Percentiles rank a stretch among this genome's conserved stretches.
Conservation (phyloP, 2,797 vertebrate species). For the Garrulus glandarius region DNA sequence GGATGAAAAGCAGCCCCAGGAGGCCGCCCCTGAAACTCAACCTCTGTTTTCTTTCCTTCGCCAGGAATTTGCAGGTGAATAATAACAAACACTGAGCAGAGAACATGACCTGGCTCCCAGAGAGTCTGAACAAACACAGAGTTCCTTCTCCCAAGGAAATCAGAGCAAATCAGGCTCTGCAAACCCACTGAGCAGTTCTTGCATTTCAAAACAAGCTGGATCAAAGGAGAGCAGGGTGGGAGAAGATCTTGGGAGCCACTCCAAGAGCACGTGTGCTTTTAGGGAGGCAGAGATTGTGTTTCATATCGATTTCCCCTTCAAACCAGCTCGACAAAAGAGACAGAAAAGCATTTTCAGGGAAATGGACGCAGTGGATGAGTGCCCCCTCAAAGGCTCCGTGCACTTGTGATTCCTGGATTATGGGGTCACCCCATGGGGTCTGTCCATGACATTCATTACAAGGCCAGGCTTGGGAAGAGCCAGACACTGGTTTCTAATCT, state of each 20-base stretch:
- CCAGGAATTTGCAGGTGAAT: slow-evolving; percentile 51
- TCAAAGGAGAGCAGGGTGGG: background rate
- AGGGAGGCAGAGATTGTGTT: background rate
- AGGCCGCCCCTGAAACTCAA: slow-evolving; percentile 10
- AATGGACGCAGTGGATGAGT: background rate
- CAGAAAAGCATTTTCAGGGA: background rate
- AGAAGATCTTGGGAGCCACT: background rate
- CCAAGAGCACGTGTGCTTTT: background rate
- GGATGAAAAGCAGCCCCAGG: slow-evolving; percentile 4
- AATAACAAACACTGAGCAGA: slow-evolving; percentile 25
- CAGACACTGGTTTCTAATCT: background rate
- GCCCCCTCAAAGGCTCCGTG: background rate
- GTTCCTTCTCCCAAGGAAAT: background rate
- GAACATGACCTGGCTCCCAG: background rate
- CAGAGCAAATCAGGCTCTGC: background rate
- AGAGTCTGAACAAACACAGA: background rate
- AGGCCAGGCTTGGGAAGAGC: background rate
- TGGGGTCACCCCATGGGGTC: background rate
- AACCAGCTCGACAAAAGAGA: background rate
- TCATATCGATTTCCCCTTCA: background rate
- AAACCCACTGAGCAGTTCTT: background rate
- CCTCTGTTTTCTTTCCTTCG: slow-evolving; percentile 33
- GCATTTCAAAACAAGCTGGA: background rate
- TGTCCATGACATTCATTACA: background rate
- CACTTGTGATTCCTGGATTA: background rate